Conservation (phyloP, 1,140 invertebrate genomes). For the Harpegnathos saltator region DNA sequence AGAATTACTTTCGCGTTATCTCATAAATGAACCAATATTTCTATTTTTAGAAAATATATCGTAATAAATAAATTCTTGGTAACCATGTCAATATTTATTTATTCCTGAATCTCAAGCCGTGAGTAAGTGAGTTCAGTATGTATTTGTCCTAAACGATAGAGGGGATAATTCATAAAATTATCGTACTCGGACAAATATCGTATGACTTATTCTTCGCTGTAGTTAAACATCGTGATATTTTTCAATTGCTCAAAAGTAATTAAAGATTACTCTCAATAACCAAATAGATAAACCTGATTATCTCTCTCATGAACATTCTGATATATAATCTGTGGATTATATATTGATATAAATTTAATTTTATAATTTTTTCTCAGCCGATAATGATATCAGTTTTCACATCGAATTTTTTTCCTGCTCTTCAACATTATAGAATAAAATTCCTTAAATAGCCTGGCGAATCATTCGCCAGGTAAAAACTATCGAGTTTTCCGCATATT, state of each 20-base stretch:
- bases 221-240: too few relatives aligned
- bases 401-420: neutral
- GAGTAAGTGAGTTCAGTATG: constrained; percentile 3
- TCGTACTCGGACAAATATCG: too few relatives aligned
- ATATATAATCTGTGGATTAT: too few relatives aligned
- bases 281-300: too few relatives aligned
- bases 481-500: too few relatives aligned
- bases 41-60: constrained; percentile 30
- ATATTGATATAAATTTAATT: neutral
- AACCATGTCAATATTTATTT: neutral
- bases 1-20: neutral
- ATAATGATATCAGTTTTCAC: neutral
- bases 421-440: neutral
- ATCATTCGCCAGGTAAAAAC: neutral
- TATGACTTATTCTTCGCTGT: too few relatives aligned
- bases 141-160: too few relatives aligned
- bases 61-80: constrained; percentile 30
- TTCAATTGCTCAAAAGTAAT: too few relatives aligned
- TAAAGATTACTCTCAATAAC: too few relatives aligned
- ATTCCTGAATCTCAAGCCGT: neutral
- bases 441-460: neutral
- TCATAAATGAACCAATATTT: neutral
- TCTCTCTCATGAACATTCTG: too few relatives aligned
- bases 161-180: neutral
- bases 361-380: neutral